Percentiles rank a stretch among this genome's conserved stretches.
Evolutionary conservation across 53 echinoderm and acorn worm species (phyloP).

Genomic region (Antedon mediterranea): DNA sequence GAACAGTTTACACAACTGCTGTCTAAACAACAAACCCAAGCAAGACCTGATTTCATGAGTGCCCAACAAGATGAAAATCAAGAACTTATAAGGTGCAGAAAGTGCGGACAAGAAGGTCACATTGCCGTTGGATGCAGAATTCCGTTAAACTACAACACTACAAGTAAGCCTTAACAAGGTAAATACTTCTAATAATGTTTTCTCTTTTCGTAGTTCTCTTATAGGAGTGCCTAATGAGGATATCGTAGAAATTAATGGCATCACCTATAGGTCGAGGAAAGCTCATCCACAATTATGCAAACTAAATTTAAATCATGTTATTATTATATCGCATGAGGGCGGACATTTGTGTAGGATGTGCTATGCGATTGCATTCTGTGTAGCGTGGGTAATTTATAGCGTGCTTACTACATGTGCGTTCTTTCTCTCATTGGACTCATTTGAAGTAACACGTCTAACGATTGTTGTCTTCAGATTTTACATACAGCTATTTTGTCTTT

Average conservation of each 20-base stretch:
- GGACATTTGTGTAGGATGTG: too few relatives aligned
- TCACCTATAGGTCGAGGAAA: slow-evolving; percentile 1
- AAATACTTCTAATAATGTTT: background rate
- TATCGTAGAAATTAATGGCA: slow-evolving; percentile 21
- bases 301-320: background rate
- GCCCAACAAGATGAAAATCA: too few relatives aligned
- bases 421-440: too few relatives aligned
- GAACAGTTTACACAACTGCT: slow-evolving; percentile 1
- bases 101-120: slow-evolving; percentile 24
- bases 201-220: background rate
- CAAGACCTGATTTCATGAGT: too few relatives aligned
- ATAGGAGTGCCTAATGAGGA: slow-evolving; percentile 4
- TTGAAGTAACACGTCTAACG: too few relatives aligned
- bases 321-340: background rate
- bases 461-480: too few relatives aligned
- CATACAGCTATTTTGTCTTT: too few relatives aligned
- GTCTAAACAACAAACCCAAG: background rate
- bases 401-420: too few relatives aligned
- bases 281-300: slow-evolving; percentile 2
- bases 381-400: too few relatives aligned
- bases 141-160: background rate
- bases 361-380: too few relatives aligned
- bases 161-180: background rate
- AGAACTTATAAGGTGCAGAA: too few relatives aligned
- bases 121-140: slow-evolving; percentile 10